Conservation (phyloP, 1,140 invertebrate genomes). For the Macrobrachium nipponense region DNA sequence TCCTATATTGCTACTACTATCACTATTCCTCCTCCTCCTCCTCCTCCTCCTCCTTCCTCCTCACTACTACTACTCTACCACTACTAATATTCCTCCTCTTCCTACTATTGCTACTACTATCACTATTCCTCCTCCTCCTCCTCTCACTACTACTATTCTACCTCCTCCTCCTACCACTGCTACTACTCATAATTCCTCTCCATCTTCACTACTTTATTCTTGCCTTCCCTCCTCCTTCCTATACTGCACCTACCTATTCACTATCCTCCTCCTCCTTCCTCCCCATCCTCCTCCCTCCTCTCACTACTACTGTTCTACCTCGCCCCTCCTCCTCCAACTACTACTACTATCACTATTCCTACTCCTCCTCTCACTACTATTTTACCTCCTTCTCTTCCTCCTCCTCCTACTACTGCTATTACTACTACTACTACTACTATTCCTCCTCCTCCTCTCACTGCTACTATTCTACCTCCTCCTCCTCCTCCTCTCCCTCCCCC, state of each 20-base stretch:
- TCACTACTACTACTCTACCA: too few species aligned
- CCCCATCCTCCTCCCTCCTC: background rate
- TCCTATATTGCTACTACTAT: background rate
- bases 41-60: too few species aligned
- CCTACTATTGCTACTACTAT: background rate
- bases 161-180: background rate
- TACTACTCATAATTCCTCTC: background rate
- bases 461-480: background rate
- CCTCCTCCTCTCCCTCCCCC: background rate
- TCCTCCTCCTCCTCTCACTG: background rate
- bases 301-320: background rate
- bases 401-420: too few species aligned
- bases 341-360: too few species aligned
- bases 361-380: background rate
- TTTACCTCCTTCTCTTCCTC: background rate
- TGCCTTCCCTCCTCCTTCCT: background rate
- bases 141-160: too few species aligned
- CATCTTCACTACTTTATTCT: background rate
- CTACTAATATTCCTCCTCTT: too few species aligned
- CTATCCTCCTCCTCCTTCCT: too few species aligned
- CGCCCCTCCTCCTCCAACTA: background rate
- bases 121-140: background rate
- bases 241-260: background rate
- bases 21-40: background rate
- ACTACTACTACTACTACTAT: too few species aligned